Evolutionary conservation across 2,888 invertebrate species (phyloP).

Genomic region (Sinohyriopsis cumingii): DNA sequence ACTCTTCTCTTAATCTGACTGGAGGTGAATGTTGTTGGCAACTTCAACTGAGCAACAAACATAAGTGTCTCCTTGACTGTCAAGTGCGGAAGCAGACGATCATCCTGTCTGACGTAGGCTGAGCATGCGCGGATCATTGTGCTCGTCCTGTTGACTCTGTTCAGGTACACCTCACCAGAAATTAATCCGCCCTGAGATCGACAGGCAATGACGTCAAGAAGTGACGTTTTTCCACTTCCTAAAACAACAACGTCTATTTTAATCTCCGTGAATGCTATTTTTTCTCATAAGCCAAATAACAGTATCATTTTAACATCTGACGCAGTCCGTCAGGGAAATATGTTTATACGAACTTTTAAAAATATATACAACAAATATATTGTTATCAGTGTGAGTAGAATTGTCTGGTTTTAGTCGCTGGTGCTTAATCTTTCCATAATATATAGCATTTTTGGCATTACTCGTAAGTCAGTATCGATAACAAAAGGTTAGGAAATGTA

Average conservation of each 20-base stretch:
- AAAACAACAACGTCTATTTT: constrained; percentile 28
- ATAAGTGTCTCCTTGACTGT: constrained; percentile 84
- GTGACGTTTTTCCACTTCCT: constrained; percentile 95
- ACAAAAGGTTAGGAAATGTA: too few relatives aligned
- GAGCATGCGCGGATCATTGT: constrained; percentile 74
- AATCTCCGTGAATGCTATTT: background rate
- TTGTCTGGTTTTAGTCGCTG: too few relatives aligned
- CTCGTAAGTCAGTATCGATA: too few relatives aligned
- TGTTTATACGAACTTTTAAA: too few relatives aligned
- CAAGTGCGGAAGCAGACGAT: constrained; percentile 86
- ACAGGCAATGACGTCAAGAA: constrained; percentile 88
- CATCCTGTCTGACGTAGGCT: constrained; percentile 90
- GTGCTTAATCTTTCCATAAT: too few relatives aligned
- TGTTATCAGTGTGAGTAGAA: too few relatives aligned
- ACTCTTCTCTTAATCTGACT: constrained; percentile 88
- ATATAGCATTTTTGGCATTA: too few relatives aligned
- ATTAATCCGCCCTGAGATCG: constrained; percentile 81
- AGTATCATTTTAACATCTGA: too few relatives aligned
- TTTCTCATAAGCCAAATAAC: too few relatives aligned
- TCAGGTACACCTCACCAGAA: constrained; percentile 90
- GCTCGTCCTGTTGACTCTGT: constrained; percentile 84
- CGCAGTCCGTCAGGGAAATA: too few relatives aligned
- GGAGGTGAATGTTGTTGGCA: constrained; percentile 74
- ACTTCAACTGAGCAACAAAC: constrained; percentile 69
- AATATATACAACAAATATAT: too few relatives aligned